Evolutionary conservation across 2,113 vertebrate genomes (phyloP).

Genomic region (Leptodactylus fuscus): DNA sequence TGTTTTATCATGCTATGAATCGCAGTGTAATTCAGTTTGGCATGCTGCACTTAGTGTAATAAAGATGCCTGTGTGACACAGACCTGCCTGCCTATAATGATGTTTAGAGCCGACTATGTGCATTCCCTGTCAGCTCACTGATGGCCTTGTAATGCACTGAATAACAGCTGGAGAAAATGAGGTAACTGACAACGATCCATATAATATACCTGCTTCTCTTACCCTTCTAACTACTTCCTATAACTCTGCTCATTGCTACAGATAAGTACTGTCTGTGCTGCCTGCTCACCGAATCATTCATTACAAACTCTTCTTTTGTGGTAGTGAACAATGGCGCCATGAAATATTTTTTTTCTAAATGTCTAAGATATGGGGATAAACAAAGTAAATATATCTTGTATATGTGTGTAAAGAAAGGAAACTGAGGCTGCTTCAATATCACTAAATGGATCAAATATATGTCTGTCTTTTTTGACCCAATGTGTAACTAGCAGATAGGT

Average conservation of each 20-base stretch:
- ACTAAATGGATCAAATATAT: no score
- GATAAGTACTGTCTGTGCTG: constrained; percentile 8
- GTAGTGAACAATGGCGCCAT: neutral
- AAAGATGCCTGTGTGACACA: constrained; percentile 4
- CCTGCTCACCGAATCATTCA: neutral
- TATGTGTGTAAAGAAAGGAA: no score
- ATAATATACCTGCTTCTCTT: constrained; percentile 23
- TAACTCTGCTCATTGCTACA: constrained; percentile 7
- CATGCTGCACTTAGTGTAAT: constrained; percentile 35
- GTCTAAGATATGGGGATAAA: neutral
- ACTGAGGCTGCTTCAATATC: no score
- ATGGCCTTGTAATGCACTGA: constrained; percentile 40
- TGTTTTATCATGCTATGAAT: constrained; percentile 43
- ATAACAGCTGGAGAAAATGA: constrained; percentile 40
- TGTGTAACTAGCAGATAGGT: neutral
- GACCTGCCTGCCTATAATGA: constrained; percentile 30
- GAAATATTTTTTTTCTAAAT: neutral
- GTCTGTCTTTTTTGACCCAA: no score
- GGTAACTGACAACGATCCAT: constrained; percentile 48
- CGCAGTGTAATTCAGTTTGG: constrained; percentile 30
- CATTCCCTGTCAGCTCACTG: constrained; percentile 35
- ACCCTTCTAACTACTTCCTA: constrained; percentile 1
- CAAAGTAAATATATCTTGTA: neutral
- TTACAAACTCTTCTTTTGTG: constrained; percentile 14
- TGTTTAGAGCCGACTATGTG: constrained; percentile 21